Base-by-base conservation (phyloP, 2,888 invertebrate genomes). In the Tetropium fuscum region DNA sequence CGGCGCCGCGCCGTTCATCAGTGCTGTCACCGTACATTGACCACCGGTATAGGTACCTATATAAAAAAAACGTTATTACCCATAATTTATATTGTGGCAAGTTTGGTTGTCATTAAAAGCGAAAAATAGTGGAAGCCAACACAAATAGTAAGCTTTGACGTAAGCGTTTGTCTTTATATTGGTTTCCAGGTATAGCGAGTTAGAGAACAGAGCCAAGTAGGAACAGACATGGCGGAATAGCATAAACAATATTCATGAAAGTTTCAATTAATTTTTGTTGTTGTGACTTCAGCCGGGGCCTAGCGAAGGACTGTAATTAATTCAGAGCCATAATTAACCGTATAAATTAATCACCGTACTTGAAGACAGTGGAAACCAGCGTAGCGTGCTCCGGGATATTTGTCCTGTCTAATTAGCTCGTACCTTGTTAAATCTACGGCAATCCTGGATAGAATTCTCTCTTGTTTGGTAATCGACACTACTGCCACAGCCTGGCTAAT, bases 381-480 rank as follows among this genome's bases (percentile, higher is more conserved):
- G 43, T 57, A 48, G 60, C 51, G 38, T 57, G 57, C 59, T 64
- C 56, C 47, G 49, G 53, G 60, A 61, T 61, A 64, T 64, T 60
- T 59, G 62, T 64, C 56, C 59, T 59, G 43, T 22, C 59, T 64
- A 64, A 64, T 64, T 64, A 64, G 64, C 64, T 57, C 38, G 45
- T 62, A 61, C 64, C 61, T 64, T 64, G 62, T 62, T 62, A 59
- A 60, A 64, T 62, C 64, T 57, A 48, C 55, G 58, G 55, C 55
- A 45, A 57, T 62, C 54, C 41, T 30, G 38, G 27, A 59, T 60
- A 58, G 55, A 63, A 45, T 62, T 63, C 51, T 57, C 60, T 60
- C 54, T 53, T 60, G 58, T 63, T 63, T 53, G 57, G 64, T 64
- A 64, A 65, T 65, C 65, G 65, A 63, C 65, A 65, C 62, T 57